Evolutionary conservation across 2,888 invertebrate genomes (phyloP).

Genomic region (Yponomeuta sedellus): DNA sequence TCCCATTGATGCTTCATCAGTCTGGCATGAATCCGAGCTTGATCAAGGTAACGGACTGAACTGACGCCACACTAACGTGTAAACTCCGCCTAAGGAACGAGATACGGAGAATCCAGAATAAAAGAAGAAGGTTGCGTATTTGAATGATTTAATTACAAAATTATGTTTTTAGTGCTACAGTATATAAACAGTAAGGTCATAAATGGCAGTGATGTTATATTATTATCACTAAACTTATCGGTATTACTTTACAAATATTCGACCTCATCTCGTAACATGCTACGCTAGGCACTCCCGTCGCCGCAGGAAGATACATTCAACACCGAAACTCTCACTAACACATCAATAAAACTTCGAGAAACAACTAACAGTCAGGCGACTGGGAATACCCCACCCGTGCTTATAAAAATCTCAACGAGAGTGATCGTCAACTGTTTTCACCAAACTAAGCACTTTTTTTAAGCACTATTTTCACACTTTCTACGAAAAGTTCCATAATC

Average conservation of each 20-base stretch:
- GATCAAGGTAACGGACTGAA: too few relatives aligned
- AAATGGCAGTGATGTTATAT: constrained; percentile 71
- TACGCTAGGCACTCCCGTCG: constrained; percentile 31
- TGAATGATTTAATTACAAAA: constrained; percentile 67
- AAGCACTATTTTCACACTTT: too few relatives aligned
- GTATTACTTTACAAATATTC: constrained; percentile 52
- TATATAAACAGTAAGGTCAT: constrained; percentile 74
- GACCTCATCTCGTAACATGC: constrained; percentile 33
- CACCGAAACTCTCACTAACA: constrained; percentile 60
- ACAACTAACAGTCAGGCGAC: constrained; percentile 43
- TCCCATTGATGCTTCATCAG: too few relatives aligned
- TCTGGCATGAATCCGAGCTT: too few relatives aligned
- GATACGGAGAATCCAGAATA: constrained; percentile 12
- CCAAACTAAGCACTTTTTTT: too few relatives aligned
- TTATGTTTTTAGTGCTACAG: constrained; percentile 68
- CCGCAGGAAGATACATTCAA: constrained; percentile 50
- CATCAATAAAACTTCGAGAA: constrained; percentile 55
- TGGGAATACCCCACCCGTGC: not conserved
- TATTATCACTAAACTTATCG: constrained; percentile 51
- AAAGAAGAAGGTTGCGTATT: constrained; percentile 32
- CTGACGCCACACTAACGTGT: too few relatives aligned
- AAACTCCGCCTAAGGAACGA: too few relatives aligned
- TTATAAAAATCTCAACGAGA: not conserved
- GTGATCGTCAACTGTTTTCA: too few relatives aligned
- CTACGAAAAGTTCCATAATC: too few relatives aligned